Conservation (phyloP, 2,888 invertebrate species). For the Yponomeuta sedellus region DNA sequence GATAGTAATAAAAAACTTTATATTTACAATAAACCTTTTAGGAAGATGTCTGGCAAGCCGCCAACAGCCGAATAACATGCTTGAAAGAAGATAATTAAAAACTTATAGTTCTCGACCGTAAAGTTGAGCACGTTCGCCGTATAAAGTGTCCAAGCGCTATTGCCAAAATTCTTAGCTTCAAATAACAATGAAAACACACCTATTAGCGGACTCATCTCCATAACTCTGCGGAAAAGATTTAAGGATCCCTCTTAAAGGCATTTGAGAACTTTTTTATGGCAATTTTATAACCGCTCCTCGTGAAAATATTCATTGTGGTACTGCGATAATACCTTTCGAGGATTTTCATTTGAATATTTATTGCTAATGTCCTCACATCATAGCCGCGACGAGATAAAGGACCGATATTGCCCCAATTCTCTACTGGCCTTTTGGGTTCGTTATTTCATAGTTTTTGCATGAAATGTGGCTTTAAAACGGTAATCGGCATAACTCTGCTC, state of each 20-base stretch:
- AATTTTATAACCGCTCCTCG: slow-evolving; percentile 12
- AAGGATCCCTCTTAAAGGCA: slow-evolving; percentile 8
- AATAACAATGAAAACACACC: slow-evolving; percentile 20
- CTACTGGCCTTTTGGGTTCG: neutral
- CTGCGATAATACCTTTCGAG: neutral
- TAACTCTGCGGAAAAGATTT: slow-evolving; percentile 14
- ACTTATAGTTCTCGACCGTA: slow-evolving; percentile 15
- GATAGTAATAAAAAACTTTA: slow-evolving; percentile 13
- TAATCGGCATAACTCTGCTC: neutral
- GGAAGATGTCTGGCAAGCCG: slow-evolving; percentile 17
- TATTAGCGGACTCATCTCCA: slow-evolving; percentile 19
- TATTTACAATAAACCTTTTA: slow-evolving; percentile 19
- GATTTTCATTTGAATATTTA: slow-evolving; percentile 5
- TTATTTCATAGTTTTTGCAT: neutral
- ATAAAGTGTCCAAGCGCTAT: slow-evolving; percentile 16
- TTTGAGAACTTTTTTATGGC: slow-evolving; percentile 11
- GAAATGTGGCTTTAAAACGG: neutral
- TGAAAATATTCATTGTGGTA: slow-evolving; percentile 7
- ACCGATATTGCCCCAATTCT: neutral
- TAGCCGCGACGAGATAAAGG: neutral
- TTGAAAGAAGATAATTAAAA: slow-evolving; percentile 19
- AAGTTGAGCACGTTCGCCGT: slow-evolving; percentile 16
- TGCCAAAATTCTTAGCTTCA: slow-evolving; percentile 19
- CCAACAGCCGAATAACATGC: slow-evolving; percentile 17
- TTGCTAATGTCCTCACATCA: neutral